phyloP scores from a whole-genome alignment of 2,888 invertebrate genomes.

The Drosophila nr. medialis region DNA sequence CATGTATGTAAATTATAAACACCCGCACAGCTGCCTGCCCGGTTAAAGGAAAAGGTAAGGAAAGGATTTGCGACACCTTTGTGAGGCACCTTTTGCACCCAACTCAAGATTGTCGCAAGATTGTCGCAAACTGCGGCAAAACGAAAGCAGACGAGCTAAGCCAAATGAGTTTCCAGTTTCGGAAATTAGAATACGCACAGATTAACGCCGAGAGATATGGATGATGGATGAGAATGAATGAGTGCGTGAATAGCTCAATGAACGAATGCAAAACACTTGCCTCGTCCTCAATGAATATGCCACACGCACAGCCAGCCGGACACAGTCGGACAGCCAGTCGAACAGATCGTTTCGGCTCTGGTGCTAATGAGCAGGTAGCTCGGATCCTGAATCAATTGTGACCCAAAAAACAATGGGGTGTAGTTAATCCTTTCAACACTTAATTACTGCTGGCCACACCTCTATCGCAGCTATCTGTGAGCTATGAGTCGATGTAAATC shows the following conservation, averaged over 20 bases:
- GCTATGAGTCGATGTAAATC: too few species aligned
- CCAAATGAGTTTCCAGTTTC: constrained; percentile 55
- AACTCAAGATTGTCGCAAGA: constrained; percentile 49
- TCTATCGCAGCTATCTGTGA: neutral
- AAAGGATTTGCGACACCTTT: constrained; percentile 61
- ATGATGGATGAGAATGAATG: constrained; percentile 19
- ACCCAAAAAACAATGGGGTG: constrained; percentile 41
- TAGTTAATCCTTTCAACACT: constrained; percentile 70
- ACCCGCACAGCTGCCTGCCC: constrained; percentile 49
- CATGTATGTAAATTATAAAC: constrained; percentile 14
- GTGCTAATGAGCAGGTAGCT: constrained; percentile 66
- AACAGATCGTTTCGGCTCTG: constrained; percentile 17
- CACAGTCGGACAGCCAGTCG: constrained; percentile 11
- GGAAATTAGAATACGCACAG: constrained; percentile 48
- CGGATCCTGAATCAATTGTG: constrained; percentile 52
- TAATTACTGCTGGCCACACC: constrained; percentile 61
- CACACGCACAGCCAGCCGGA: constrained; percentile 43
- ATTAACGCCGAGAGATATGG: constrained; percentile 22
- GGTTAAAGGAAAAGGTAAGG: neutral
- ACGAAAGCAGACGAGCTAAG: constrained; percentile 57
- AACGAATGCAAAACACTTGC: constrained; percentile 21
- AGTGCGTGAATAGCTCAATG: constrained; percentile 20
- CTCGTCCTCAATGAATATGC: constrained; percentile 31
- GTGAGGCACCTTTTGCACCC: neutral
- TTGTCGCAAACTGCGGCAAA: constrained; percentile 61